Evolutionary conservation across 1,140 invertebrate genomes (phyloP).

Genomic region (Physella acuta): DNA sequence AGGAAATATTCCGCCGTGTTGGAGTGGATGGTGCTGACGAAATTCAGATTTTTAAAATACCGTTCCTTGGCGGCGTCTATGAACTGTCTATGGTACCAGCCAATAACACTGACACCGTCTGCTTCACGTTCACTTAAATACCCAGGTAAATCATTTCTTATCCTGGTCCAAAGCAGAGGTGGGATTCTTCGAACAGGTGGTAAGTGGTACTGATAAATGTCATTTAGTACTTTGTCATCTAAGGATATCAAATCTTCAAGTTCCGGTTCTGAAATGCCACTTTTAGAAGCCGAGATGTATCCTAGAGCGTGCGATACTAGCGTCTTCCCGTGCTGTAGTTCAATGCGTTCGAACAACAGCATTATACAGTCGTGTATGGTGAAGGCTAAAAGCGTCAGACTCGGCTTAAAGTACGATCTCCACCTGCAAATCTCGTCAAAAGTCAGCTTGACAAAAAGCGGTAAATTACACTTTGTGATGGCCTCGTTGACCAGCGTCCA

Average conservation of each 20-base stretch:
- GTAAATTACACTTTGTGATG: slow-evolving; percentile 87
- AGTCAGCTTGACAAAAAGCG: slow-evolving; percentile 96
- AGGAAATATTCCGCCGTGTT: slow-evolving; percentile 97
- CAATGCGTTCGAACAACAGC: slow-evolving; percentile 67
- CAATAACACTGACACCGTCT: slow-evolving; percentile 93
- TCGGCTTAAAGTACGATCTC: slow-evolving; percentile 92
- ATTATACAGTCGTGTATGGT: slow-evolving; percentile 98
- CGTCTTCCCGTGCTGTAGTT: slow-evolving; percentile 56
- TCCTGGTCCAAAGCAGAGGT: slow-evolving; percentile 89
- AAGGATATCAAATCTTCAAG: slow-evolving; percentile 58
- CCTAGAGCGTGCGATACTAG: slow-evolving; percentile 57
- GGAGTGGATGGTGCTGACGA: slow-evolving; percentile 94
- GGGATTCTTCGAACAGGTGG: slow-evolving; percentile 93
- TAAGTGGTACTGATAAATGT: slow-evolving; percentile 96
- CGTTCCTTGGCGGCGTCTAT: slow-evolving; percentile 73
- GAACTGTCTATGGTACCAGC: slow-evolving; percentile 84
- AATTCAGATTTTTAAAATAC: slow-evolving; percentile 96
- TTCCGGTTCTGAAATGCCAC: slow-evolving; percentile 57
- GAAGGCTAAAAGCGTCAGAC: slow-evolving; percentile 86
- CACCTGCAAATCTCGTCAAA: slow-evolving; percentile 86
- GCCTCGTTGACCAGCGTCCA: slow-evolving; percentile 91
- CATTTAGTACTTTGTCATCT: slow-evolving; percentile 83
- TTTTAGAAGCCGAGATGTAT: slow-evolving; percentile 58
- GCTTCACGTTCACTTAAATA: slow-evolving; percentile 95
- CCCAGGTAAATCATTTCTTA: slow-evolving; percentile 64